Evolutionary conservation across 2,797 vertebrate genomes (phyloP).

Genomic region (Poecile montanus): DNA sequence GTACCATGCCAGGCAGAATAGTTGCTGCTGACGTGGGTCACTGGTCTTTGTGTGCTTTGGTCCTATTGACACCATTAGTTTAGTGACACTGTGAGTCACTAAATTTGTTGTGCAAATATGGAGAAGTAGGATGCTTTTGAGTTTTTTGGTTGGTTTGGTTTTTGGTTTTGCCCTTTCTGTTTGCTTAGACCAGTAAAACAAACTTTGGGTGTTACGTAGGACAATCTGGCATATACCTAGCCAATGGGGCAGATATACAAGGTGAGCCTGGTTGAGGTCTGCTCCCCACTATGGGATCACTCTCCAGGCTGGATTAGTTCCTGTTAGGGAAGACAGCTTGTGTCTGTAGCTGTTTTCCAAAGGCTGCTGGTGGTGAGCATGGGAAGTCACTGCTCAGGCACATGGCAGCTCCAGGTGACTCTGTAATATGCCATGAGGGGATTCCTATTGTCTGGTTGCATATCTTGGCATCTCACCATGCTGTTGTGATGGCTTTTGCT

Average conservation of each 20-base stretch:
- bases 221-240: not conserved
- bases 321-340: not conserved
- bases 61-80: not conserved
- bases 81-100: not conserved
- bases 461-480: not conserved
- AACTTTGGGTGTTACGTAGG: not conserved
- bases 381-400: not conserved
- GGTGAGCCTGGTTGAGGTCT: not conserved
- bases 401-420: not conserved
- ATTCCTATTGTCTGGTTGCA: not conserved
- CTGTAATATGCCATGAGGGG: fast-evolving
- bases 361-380: not conserved
- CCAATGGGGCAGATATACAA: fast-evolving
- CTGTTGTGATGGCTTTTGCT: not conserved
- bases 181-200: not conserved
- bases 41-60: not conserved
- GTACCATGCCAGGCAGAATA: not conserved
- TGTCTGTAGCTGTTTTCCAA: not conserved
- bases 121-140: not conserved
- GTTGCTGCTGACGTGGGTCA: not conserved
- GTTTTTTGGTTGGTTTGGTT: not conserved
- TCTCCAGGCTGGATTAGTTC: not conserved
- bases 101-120: not conserved
- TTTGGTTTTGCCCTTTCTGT: not conserved
- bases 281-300: not conserved